These are phyloP conservation scores for Dendrophyllia cribrosa DNA, from an alignment of 64 coral and sea anemone species.

Conservation along the genomic window DNA sequence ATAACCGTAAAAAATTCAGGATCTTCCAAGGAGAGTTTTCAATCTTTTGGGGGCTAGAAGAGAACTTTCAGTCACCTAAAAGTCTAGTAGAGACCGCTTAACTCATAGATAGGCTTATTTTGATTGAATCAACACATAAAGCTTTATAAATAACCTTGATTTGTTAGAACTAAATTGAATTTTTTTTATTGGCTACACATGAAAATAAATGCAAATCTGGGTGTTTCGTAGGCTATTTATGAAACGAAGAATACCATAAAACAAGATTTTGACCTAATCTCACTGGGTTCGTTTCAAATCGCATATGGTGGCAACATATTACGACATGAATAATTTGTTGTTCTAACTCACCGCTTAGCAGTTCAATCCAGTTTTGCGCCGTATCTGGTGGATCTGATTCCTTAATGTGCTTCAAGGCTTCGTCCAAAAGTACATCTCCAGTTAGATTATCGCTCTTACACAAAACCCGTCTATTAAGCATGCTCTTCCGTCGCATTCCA, in stretches of 20 bases:
- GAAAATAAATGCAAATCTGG: no score
- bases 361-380: slow-evolving; percentile 97
- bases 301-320: background rate
- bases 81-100: no score
- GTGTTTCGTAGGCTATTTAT: background rate
- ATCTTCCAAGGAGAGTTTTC: no score
- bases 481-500: slow-evolving; percentile 91
- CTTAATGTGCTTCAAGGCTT: slow-evolving; percentile 95
- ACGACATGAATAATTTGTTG: slow-evolving; percentile 36
- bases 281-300: background rate
- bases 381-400: slow-evolving; percentile 93
- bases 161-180: no score
- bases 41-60: no score
- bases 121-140: no score
- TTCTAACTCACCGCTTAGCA: slow-evolving; percentile 82
- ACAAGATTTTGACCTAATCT: background rate
- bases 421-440: slow-evolving; percentile 95
- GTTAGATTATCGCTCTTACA: slow-evolving; percentile 90
- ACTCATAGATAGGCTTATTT: no score
- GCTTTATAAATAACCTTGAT: no score
- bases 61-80: background rate
- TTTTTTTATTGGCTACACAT: no score
- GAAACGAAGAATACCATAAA: background rate
- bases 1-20: slow-evolving; percentile 8
- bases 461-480: slow-evolving; percentile 87